Evolutionary conservation across 2,113 vertebrate species (phyloP).

Genomic region (Halcyon senegalensis): DNA sequence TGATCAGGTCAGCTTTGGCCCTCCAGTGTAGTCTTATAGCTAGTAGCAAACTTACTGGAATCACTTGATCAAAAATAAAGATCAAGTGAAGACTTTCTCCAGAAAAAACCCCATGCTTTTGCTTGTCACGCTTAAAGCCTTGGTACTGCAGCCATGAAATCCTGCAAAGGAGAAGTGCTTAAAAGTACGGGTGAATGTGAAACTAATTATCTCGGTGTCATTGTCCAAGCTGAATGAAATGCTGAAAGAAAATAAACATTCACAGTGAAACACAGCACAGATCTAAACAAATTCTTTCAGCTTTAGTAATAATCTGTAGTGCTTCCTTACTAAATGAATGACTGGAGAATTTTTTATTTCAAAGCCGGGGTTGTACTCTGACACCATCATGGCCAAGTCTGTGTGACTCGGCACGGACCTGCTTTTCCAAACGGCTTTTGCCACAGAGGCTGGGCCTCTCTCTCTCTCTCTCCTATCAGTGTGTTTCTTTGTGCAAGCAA

Average conservation of each 20-base stretch:
- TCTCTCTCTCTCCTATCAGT: background rate
- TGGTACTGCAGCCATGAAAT: background rate
- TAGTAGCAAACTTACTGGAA: background rate
- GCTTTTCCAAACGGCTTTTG: background rate
- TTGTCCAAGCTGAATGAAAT: constrained; percentile 29
- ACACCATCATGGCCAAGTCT: background rate
- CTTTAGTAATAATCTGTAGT: constrained; percentile 40
- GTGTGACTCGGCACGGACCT: background rate
- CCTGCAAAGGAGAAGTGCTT: background rate
- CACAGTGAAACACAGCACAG: background rate
- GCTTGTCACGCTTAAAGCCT: background rate
- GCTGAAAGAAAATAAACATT: constrained; percentile 52
- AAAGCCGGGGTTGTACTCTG: background rate
- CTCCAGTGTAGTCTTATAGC: background rate
- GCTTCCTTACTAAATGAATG: background rate
- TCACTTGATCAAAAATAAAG: background rate
- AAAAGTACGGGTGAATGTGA: constrained; percentile 8
- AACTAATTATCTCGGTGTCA: constrained; percentile 32
- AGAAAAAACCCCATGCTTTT: background rate
- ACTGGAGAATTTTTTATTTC: background rate
- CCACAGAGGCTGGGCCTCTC: background rate
- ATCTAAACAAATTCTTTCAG: constrained; percentile 56
- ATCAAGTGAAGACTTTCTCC: background rate
- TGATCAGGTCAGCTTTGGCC: background rate
- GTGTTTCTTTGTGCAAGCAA: background rate